Conservation (phyloP, 1,140 invertebrate species). For the Eriocheir sinensis region DNA sequence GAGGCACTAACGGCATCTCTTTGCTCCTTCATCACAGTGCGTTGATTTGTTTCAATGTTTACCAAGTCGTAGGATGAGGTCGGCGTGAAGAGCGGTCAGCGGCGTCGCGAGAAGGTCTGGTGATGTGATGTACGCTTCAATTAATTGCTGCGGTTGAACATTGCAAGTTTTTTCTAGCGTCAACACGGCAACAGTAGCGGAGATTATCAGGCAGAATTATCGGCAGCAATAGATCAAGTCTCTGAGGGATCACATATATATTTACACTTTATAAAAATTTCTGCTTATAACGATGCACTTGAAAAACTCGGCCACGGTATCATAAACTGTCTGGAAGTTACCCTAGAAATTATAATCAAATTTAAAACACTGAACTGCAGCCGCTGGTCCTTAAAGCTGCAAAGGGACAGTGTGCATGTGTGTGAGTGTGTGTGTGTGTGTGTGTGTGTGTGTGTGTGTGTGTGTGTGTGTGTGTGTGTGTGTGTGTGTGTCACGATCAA, state of each 20-base stretch:
- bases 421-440: background rate
- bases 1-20: no score
- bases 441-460: background rate
- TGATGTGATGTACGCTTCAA: no score
- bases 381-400: background rate
- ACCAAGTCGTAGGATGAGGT: no score
- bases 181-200: no score
- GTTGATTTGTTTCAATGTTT: no score
- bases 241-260: no score
- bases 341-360: background rate
- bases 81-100: no score
- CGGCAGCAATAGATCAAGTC: background rate
- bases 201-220: background rate
- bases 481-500: background rate
- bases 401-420: background rate
- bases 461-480: background rate
- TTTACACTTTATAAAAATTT: background rate
- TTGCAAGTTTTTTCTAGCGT: no score
- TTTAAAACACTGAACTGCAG: background rate
- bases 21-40: no score
- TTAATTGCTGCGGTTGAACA: no score
- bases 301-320: background rate
- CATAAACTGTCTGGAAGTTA: background rate
- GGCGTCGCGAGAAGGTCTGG: no score
- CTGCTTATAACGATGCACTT: background rate